Conservation (phyloP, 2,797 vertebrate species). For the Characodon lateralis region DNA sequence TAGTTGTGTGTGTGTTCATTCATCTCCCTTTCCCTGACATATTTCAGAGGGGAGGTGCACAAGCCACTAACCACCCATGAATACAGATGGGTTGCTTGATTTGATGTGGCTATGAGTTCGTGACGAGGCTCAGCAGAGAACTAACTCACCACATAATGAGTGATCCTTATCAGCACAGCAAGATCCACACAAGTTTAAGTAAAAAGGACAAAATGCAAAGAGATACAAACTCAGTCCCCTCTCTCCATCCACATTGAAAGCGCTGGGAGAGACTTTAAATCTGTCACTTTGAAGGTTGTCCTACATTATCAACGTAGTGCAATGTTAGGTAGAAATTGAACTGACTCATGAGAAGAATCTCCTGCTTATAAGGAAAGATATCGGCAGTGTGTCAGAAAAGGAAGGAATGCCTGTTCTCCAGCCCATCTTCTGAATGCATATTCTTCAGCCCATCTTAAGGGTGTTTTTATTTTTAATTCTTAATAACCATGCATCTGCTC, state of each 20-base stretch:
- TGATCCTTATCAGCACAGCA: constrained; percentile 66
- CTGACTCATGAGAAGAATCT: not conserved
- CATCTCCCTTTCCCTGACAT: constrained; percentile 35
- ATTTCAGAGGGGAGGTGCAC: constrained; percentile 58
- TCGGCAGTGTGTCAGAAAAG: not conserved
- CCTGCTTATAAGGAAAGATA: not conserved
- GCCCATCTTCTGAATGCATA: not conserved
- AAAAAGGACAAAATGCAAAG: constrained; percentile 14
- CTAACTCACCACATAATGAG: constrained; percentile 71
- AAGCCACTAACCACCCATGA: constrained; percentile 54
- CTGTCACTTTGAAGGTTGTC: not conserved
- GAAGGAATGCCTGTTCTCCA: not conserved
- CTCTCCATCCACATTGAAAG: not conserved
- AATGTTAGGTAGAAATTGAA: constrained; percentile 3
- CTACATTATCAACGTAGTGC: not conserved
- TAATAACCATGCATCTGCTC: constrained; percentile 16
- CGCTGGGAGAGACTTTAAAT: not conserved
- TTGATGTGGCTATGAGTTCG: constrained; percentile 59
- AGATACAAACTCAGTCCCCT: constrained; percentile 30
- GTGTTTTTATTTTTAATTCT: constrained; percentile 20
- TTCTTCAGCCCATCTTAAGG: not conserved
- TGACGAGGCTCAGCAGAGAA: constrained; percentile 52
- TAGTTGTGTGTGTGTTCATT: constrained; percentile 14
- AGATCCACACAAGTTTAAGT: constrained; percentile 42
- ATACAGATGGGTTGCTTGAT: constrained; percentile 72